Evolutionary conservation across 2,113 vertebrate species (phyloP).

Genomic region (Phodopus roborovskii): DNA sequence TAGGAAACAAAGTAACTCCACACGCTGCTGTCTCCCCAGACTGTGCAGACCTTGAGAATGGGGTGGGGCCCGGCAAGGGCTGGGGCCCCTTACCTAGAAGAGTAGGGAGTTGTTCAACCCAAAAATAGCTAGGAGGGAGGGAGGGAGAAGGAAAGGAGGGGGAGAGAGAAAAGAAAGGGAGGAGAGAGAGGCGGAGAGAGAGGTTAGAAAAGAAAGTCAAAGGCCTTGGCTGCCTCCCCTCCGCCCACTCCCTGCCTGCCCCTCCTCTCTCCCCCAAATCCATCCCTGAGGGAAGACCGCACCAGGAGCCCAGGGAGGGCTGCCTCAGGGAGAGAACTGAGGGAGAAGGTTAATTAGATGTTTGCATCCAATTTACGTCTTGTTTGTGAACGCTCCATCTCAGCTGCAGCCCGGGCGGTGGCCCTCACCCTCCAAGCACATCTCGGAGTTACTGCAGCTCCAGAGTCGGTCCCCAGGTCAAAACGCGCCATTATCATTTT

Average conservation of each 20-base stretch:
- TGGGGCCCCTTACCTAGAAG: neutral
- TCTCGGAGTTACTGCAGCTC: conserved; percentile 84
- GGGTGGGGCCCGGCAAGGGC: neutral
- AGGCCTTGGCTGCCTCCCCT: neutral
- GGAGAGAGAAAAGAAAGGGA: accelerated
- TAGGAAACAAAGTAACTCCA: neutral
- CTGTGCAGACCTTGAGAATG: neutral
- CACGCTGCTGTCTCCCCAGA: neutral
- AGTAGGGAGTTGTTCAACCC: neutral
- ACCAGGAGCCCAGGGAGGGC: conserved; percentile 57
- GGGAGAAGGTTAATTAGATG: conserved; percentile 90
- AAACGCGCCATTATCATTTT: conserved; percentile 85
- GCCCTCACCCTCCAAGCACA: conserved; percentile 70
- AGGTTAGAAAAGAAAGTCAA: neutral
- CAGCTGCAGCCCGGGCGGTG: conserved; percentile 81
- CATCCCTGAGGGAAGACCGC: conserved; percentile 51
- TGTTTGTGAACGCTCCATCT: conserved; percentile 87
- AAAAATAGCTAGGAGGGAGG: neutral
- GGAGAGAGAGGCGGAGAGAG: no score
- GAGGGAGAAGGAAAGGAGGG: no score
- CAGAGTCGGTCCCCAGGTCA: conserved; percentile 81
- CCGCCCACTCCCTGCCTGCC: neutral
- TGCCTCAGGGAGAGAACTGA: conserved; percentile 67
- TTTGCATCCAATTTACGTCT: conserved; percentile 89
- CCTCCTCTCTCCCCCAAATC: conserved; percentile 62